Percentiles rank a stretch among this genome's conserved stretches.
Evolutionary conservation across 2,888 invertebrate genomes (phyloP).

Genomic region (Dryocosmus kuriphilus): DNA sequence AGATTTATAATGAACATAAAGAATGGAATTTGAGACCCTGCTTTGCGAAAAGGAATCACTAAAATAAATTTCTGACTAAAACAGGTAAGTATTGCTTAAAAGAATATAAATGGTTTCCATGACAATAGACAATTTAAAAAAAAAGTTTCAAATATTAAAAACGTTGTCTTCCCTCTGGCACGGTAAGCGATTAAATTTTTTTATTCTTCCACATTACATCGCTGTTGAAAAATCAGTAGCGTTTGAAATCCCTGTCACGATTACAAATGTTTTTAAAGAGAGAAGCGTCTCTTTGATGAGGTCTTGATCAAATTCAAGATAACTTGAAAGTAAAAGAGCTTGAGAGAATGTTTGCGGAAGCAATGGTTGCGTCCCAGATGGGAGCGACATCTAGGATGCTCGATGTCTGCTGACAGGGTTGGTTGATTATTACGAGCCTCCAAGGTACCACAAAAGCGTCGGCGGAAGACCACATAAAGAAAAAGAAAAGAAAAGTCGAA

Average conservation of each 20-base stretch:
- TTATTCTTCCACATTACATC: not conserved
- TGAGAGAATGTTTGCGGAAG: conserved; percentile 34
- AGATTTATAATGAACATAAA: not conserved
- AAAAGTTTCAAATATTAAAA: no score
- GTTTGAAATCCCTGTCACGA: not conserved
- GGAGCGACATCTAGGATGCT: conserved; percentile 24
- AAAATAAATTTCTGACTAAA: no score
- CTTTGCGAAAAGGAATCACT: not conserved
- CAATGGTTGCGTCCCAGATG: conserved; percentile 15
- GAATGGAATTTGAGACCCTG: not conserved
- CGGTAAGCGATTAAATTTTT: not conserved
- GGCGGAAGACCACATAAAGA: conserved; percentile 1
- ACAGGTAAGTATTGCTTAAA: no score
- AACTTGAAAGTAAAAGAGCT: conserved; percentile 30
- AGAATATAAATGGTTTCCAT: no score
- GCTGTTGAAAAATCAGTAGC: not conserved
- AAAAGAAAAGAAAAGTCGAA: not conserved
- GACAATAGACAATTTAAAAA: no score
- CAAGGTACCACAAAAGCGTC: conserved; percentile 16
- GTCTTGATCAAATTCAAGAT: conserved; percentile 18
- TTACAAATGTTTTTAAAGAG: conserved; percentile 19
- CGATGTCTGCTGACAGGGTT: conserved; percentile 33
- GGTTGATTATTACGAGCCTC: conserved; percentile 31
- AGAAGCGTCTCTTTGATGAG: conserved; percentile 21
- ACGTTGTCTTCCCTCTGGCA: no score